Evolutionary conservation across 2,888 invertebrate genomes (phyloP), one percentile per base, ranked within the genome.

Genomic region (Petrolisthes cinctipes): DNA sequence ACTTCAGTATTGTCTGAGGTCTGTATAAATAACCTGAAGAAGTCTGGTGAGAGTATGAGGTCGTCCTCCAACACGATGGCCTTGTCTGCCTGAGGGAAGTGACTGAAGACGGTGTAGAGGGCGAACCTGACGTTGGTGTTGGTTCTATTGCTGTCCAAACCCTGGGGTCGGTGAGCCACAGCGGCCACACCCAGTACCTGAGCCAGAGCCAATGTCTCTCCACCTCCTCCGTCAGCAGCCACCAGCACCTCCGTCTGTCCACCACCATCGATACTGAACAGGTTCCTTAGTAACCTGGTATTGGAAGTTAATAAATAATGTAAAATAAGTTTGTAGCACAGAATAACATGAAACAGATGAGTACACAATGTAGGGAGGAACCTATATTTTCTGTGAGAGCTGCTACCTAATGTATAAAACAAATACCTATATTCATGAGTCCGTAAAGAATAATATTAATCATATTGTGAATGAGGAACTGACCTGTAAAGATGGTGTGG

Each of bases 1-100:
- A 9, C n/a, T 66, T 66, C 1, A 17, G 14, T 17, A 11, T 2
- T 66, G 11, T 37, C 37, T 37, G 2, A 37, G 37, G 37, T 37
- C 1, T 37, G 37, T 37, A 37, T 37, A 37, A 37, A 83, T 83
- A 17, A 88, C 88, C 83, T 83, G 61, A 90, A 71, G 14, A 89
- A 84, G 68, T 90, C 90, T 17, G 89, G 89, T 11, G 90, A 86
- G 56, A 90, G 82, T 20, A 90, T 17, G n/a, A 90, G 84, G 76
- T 90, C 90, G 57, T 90, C 90, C 73, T 90, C 90, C 53, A 90
- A 76, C 6, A 90, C 79, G 20, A 90, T 86, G 37, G 89, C 90
- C 75, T 86, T 90, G 54, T 88, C 86, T 20, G 54, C 78, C 37
- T 79, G 75, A 5, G 90, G 84, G 76, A 82, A 86, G 20, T 79